Evolutionary conservation across 1,140 invertebrate species (phyloP), one percentile per base, ranked within the genome.

Genomic region (Drosophila dunni): DNA sequence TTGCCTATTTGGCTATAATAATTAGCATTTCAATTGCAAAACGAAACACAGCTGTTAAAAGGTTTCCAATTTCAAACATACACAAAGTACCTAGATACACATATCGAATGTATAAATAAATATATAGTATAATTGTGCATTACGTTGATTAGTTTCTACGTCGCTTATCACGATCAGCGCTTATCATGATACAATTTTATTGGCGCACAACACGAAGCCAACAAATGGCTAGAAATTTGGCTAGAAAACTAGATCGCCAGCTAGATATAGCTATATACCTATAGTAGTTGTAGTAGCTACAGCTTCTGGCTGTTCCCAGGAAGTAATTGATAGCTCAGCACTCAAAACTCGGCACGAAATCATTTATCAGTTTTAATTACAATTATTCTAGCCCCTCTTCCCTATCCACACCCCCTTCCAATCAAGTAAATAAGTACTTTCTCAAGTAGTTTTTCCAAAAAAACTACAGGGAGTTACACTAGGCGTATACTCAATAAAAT

Each of bases 361-460:
- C 72, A 70, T 75, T 75, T 70, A 70, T 75, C 72, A 75, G 63
- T 51, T 75, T 75, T 70, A 70, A 70, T 75, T 64, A 64, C 66
- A 64, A 75, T 63, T 56, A 29, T 29, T 29, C 24, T 29, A 5
- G 0, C 36, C 24, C 36, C 1, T 38, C n/a, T 40, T 1, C 40
- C n/a, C 17, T 51, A 33, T 15, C 10, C 10, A 8, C 2, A 8
- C 2, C 10, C 11, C 1, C 29, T 29, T 0, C 3, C 24, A 29
- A 29, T 29, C 24, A 29, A 29, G 0, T 29, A 29, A 29, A 6
- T 29, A 29, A 29, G 24, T 29, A 6, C 24, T 29, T 29, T 29
- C 24, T 29, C 24, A 29, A 29, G 24, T 3, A 29, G 24, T 29
- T 29, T 29, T 29, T 6, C 4, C 3, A 29, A 29, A 29, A 29